Base-by-base conservation (phyloP, 1,140 invertebrate species). In the Drosophila sp. region DNA sequence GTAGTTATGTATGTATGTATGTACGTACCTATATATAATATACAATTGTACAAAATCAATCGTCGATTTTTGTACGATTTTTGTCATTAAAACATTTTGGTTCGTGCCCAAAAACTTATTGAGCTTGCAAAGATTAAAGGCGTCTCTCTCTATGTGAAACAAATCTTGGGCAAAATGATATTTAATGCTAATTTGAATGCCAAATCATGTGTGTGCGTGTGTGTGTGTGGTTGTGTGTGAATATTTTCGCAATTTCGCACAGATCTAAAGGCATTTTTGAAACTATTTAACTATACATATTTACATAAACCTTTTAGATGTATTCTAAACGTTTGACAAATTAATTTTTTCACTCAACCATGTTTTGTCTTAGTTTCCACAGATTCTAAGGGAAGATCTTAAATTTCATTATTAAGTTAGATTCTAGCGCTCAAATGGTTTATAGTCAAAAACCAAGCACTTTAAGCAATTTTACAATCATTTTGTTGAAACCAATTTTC, bases 121-220 rank as follows among this genome's bases (percentile, higher is more conserved):
- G 60, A 47, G 63, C 71, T 72, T 76, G 67, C 30, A 50, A 80
- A 80, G 63, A 72, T 70, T 79, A 66, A 74, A 79, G 76, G 56
- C 44, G 8, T 50, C 44, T 50, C 67, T 56, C 17, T 17, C 17
- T 57, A 40, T 44, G 25, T 32, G 47, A 66, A 32, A 33, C 44
- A 66, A 77, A 60, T 60, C 76, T 38, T 64, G 60, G 23, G 23
- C 44, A 27, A 50, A 50, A 68, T 50, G 69, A 50, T 71, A 72
- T 63, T 72, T 73, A 73, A 73, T 73, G 69, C 58, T 27, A 55
- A 44, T 72, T 72, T 63, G 56, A 72, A 73, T 70, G 64, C 71
- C 44, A 50, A 50, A 27, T 50, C 44, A 50, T 27, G 44, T 50
- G 23, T 50, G 44, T 50, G 3, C 8, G 35, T 27, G 27, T 27